Conservation (phyloP, 1,140 invertebrate genomes). For the Drosophila navojoa region DNA sequence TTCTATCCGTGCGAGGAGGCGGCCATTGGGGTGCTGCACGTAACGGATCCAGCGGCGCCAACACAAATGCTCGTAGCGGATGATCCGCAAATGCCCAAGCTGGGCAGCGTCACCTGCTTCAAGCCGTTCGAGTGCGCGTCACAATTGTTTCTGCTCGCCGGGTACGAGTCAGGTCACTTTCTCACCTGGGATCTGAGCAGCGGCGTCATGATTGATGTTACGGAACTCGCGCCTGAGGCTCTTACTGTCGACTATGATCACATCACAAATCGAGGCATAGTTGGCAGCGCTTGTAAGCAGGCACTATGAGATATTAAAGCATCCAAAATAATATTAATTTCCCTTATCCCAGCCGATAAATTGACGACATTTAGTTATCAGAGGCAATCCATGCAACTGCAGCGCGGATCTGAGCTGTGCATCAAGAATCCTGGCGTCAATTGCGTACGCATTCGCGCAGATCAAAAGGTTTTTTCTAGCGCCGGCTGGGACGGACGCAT, state of each 20-base stretch:
- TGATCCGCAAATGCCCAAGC: slow-evolving; percentile 84
- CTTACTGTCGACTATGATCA: slow-evolving; percentile 89
- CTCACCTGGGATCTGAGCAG: slow-evolving; percentile 88
- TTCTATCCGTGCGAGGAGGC: slow-evolving; percentile 87
- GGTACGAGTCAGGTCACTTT: slow-evolving; percentile 88
- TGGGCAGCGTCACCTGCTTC: slow-evolving; percentile 87
- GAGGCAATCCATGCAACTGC: slow-evolving; percentile 85
- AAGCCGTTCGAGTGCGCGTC: slow-evolving; percentile 86
- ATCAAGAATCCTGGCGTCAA: slow-evolving; percentile 90
- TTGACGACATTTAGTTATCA: slow-evolving; percentile 76
- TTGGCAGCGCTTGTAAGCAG: slow-evolving; percentile 85
- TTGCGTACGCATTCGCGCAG: slow-evolving; percentile 87
- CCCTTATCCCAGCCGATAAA: slow-evolving; percentile 77
- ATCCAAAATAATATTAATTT: background rate
- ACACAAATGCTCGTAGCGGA: slow-evolving; percentile 83
- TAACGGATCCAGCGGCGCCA: slow-evolving; percentile 85
- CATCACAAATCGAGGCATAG: slow-evolving; percentile 86
- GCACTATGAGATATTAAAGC: slow-evolving; percentile 47
- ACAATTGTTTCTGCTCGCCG: slow-evolving; percentile 85
- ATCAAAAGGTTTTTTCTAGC: slow-evolving; percentile 90
- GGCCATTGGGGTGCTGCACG: slow-evolving; percentile 86
- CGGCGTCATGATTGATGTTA: slow-evolving; percentile 85
- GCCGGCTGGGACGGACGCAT: slow-evolving; percentile 91
- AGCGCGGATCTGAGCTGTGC: slow-evolving; percentile 85
- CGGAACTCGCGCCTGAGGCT: slow-evolving; percentile 87